Evolutionary conservation across 2,113 vertebrate species (phyloP), one percentile per base, ranked within the genome.

Genomic region (Pelobates fuscus): DNA sequence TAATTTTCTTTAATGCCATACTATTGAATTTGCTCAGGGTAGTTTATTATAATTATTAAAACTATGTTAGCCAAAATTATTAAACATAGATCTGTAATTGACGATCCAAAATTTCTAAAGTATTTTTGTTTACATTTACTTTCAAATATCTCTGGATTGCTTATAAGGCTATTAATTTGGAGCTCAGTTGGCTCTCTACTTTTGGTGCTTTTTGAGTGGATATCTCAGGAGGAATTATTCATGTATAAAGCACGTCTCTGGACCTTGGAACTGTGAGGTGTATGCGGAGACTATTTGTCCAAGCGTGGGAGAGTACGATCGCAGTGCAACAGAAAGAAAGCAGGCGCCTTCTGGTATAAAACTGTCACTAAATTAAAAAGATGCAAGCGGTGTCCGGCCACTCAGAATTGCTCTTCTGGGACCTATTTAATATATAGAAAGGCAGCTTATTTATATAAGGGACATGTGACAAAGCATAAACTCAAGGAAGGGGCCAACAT

Each of bases 341-440:
- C 37, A 71, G 70, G 59, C 59, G 70, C 59, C 59, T 71, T 52
- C 54, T 46, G 23, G 58, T 46, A 61, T 71, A 71, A 61, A 71
- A 71, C 57, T 71, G 69, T 61, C 69, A 71, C 69, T 21, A 15
- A 61, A 71, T 23, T 49, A 71, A 30, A 52, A 62, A 63, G 25
- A 71, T 32, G 20, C 32, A 62, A 62, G 43, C 43, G 52, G 59
- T 49, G 59, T 71, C 58, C 41, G 18, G 27, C 60, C 43, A 63
- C n/a, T 10, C n/a, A 52, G 43, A 62, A 71, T 32, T 12, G 26
- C 41, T 49, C 70, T 14, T 62, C 5, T 24, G 59, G 41, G 70
- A 14, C 26, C 41, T 52, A 29, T 71, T 71, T 63, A 52, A 52
- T 43, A 61, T 14, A 30, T 18, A 41, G 37, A 26, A 8, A 70